A percentile compares a stretch with the other conserved stretches of the same genome.
Conservation (phyloP, 1,140 invertebrate genomes). For the Batillaria attramentaria region DNA sequence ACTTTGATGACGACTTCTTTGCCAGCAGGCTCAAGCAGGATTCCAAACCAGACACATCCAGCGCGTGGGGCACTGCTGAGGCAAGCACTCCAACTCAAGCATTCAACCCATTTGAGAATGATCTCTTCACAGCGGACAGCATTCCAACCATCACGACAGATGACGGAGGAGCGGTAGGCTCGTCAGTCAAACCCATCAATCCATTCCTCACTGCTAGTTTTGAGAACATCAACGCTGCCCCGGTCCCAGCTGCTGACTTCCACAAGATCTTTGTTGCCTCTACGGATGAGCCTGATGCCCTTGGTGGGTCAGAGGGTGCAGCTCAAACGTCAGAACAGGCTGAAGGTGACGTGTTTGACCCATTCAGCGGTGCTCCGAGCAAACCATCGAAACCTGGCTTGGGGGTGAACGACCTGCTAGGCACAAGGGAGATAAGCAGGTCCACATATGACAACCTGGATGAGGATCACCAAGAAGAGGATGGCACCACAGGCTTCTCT, state of each 20-base stretch:
- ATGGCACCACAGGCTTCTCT: constrained; percentile 51
- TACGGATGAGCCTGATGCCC: neutral
- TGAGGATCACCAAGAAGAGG: constrained; percentile 47
- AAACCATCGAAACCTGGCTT: neutral
- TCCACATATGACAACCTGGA: constrained; percentile 38
- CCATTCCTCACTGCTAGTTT: constrained; percentile 56
- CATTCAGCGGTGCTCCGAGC: constrained; percentile 22
- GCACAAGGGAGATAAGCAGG: neutral
- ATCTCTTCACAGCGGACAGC: constrained; percentile 53
- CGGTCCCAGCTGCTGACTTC: constrained; percentile 25
- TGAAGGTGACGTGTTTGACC: constrained; percentile 33
- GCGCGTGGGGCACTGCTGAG: constrained; percentile 38
- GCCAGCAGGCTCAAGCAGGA: constrained; percentile 37
- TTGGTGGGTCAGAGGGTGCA: constrained; percentile 13
- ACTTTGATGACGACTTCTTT: constrained; percentile 61
- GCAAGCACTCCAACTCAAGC: constrained; percentile 14
- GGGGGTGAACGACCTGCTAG: neutral
- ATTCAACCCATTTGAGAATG: constrained; percentile 64
- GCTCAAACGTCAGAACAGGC: neutral
- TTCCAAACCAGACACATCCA: no score
- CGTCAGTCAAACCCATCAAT: constrained; percentile 36
- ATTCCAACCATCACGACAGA: constrained; percentile 29
- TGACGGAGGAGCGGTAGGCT: constrained; percentile 14
- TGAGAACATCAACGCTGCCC: constrained; percentile 42
- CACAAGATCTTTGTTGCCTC: constrained; percentile 34